Base-by-base conservation (phyloP, 1,140 invertebrate genomes). In the Cyrtorhinus lividipennis region DNA sequence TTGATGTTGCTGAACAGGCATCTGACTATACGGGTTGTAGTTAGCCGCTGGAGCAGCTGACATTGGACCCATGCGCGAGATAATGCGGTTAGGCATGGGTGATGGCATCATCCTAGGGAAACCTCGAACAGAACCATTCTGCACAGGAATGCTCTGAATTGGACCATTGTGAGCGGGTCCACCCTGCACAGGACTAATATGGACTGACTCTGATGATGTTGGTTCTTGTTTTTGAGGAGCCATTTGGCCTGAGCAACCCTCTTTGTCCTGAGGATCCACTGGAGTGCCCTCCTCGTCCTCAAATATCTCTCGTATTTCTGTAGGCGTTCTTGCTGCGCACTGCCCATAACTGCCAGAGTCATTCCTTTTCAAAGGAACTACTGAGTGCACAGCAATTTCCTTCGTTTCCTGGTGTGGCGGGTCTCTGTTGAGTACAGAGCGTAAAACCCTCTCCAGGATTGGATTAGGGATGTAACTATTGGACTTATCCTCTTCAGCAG, bases 381-480 rank as follows among this genome's bases (percentile, higher is more conserved):
- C 68, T 24, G 69, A 70, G 24, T 70, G 67, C 13, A 69, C 67
- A 15, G 67, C 59, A 15, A 66, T 66, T 64, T 69, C 70, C 53
- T 66, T 59, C 3, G 63, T 63, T 61, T 65, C 65, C 61, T 68
- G 64, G 30, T 62, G 59, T 22, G 67, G 64, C 10, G 60, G 46
- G 23, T 71, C 70, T 73, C 86, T 86, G 67, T 86, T 84, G 72
- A 87, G 80, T 0, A 88, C 87, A 0, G 87, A 88, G 61, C 88
- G 79, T 2, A 93, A 72, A 0, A 94, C 90, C 64, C 89, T 76
- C 72, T 93, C 89, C 64, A 93, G 73, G 66, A 94, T 91, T 13
- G 90, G 90, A 76, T 93, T 93, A 0, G 90, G 90, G 70, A 92
- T 89, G 68, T 90, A 91, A 68, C 86, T 87, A 61, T 92, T 88